phyloP scores from a whole-genome alignment of 2,888 invertebrate genomes.

The Lasioglossum figueresi region DNA sequence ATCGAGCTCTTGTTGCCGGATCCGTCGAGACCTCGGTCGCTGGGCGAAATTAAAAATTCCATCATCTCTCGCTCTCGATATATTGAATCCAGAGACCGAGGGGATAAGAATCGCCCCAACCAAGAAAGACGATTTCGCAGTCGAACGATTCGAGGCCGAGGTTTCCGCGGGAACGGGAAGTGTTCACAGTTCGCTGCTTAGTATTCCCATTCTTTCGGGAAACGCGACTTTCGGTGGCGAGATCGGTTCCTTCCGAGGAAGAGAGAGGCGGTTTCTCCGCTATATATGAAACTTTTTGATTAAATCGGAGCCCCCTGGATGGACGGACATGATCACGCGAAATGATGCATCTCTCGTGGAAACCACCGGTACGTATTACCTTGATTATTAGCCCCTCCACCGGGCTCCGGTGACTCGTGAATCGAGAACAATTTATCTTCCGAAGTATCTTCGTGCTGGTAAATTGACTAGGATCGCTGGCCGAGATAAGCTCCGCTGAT shows the following conservation, averaged over 20 bases:
- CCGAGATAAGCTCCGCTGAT: neutral
- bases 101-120: neutral
- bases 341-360: neutral
- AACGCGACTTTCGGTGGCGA: conserved; percentile 15
- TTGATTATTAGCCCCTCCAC: conserved; percentile 14
- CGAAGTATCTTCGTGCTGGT: neutral
- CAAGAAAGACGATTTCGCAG: conserved; percentile 74
- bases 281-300: conserved; percentile 38
- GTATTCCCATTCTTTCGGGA: conserved; percentile 36
- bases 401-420: neutral
- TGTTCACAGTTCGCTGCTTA: conserved; percentile 70
- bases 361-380: neutral
- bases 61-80: neutral
- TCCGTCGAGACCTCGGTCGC: neutral
- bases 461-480: neutral
- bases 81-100: neutral
- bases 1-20: neutral
- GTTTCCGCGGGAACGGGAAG: conserved; percentile 67
- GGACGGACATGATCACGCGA: conserved; percentile 1
- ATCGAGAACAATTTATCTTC: neutral
- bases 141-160: conserved; percentile 71
- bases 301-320: conserved; percentile 15
- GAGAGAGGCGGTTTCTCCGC: neutral
- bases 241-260: neutral
- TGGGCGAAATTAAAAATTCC: conserved; percentile 33